phyloP scores from a whole-genome alignment of 2,888 invertebrate species.

The Andrena camellia region DNA sequence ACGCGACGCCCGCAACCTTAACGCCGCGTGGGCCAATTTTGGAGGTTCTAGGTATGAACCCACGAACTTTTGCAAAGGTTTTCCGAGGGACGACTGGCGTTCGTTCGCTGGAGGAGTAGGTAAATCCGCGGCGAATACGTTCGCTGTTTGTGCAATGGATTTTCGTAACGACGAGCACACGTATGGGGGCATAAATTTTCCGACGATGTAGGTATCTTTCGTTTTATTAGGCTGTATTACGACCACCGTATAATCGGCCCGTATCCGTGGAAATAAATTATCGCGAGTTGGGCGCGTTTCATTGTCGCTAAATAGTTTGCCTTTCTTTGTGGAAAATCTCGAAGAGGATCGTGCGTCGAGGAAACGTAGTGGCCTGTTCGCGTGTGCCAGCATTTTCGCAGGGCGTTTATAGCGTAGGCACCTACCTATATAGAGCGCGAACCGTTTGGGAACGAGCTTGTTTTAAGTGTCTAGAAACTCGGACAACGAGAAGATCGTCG shows the following conservation, averaged over 20 bases:
- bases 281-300: background rate
- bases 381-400: background rate
- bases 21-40: background rate
- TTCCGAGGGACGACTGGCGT: background rate
- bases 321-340: background rate
- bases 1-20: background rate
- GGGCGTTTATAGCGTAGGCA: background rate
- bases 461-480: background rate
- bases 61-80: background rate
- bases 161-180: background rate
- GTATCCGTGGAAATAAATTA: background rate
- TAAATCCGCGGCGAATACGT: background rate
- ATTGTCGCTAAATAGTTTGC: background rate
- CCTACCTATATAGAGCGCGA: background rate
- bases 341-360: background rate
- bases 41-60: background rate
- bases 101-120: background rate
- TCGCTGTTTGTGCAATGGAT: background rate
- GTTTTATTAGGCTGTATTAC: constrained; percentile 15
- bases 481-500: background rate
- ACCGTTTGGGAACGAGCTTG: background rate
- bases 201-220: constrained; percentile 9
- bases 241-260: constrained; percentile 1
- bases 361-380: background rate
- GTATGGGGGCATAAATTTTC: background rate